phyloP scores from a whole-genome alignment of 2,888 invertebrate species.

The Rotaria sp. region DNA sequence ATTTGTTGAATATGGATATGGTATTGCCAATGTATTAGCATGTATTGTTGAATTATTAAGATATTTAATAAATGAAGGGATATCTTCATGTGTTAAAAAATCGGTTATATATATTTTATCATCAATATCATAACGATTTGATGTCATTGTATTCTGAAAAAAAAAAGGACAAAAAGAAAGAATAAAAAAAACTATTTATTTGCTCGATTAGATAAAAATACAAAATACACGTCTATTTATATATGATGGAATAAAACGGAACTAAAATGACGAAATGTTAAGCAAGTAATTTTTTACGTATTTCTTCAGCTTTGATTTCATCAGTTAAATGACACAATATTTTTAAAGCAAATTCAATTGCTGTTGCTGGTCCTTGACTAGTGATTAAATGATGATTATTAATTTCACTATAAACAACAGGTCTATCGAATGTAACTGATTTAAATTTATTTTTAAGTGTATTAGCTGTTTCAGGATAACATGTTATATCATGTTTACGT shows the following conservation, averaged over 20 bases:
- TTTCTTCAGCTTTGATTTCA: conserved; percentile 59
- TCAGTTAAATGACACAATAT: conserved; percentile 70
- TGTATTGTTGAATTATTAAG: neutral
- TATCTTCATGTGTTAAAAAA: neutral
- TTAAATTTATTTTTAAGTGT: neutral
- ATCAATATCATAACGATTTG: neutral
- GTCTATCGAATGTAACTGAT: neutral
- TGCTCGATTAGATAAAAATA: neutral
- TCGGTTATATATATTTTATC: neutral
- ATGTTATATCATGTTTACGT: conserved; percentile 64
- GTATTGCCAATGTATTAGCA: neutral
- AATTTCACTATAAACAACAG: conserved; percentile 21
- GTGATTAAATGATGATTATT: conserved; percentile 61
- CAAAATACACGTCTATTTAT: neutral
- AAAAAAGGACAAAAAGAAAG: neutral
- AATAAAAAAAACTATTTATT: neutral
- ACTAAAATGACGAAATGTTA: neutral
- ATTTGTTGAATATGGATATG: neutral
- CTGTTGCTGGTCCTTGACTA: conserved; percentile 81
- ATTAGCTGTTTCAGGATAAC: conserved; percentile 65
- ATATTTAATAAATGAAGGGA: neutral
- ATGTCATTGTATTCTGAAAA: neutral
- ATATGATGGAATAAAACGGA: neutral
- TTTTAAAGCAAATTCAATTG: conserved; percentile 75
- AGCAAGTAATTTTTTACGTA: neutral